Conservation (phyloP, 2,888 invertebrate genomes). For the Pelosia muscerda region DNA sequence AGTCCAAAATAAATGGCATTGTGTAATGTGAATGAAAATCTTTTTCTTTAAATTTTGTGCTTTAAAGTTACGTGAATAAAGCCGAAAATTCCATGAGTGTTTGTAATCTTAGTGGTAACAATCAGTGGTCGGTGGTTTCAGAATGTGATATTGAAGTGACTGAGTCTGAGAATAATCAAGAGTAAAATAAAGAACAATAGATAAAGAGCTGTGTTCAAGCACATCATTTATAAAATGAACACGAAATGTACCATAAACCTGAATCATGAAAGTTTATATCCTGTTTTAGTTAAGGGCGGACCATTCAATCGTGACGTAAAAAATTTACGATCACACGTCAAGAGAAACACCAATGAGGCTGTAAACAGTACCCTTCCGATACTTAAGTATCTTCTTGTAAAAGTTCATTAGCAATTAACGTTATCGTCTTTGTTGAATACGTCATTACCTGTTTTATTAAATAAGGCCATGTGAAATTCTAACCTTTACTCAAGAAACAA, state of each 20-base stretch:
- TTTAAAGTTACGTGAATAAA: too few species aligned
- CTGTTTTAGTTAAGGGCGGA: conserved; percentile 84
- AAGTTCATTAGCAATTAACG: conserved; percentile 82
- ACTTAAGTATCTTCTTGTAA: conserved; percentile 76
- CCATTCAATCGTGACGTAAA: conserved; percentile 85
- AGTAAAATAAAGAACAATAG: conserved; percentile 57
- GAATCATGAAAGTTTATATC: conserved; percentile 85
- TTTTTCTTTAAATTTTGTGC: too few species aligned
- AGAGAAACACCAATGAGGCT: conserved; percentile 85
- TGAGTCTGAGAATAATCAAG: conserved; percentile 27
- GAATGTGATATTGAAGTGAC: conserved; percentile 27
- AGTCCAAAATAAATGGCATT: too few species aligned
- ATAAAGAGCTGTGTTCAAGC: conserved; percentile 68
- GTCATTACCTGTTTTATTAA: conserved; percentile 52
- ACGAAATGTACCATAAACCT: conserved; percentile 80
- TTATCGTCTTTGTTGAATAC: conserved; percentile 61
- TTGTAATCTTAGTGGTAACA: neutral
- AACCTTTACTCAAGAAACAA: conserved; percentile 25
- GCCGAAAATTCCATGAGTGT: too few species aligned
- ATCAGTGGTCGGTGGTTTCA: neutral
- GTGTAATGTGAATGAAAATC: too few species aligned
- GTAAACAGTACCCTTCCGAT: conserved; percentile 80
- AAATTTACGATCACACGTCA: conserved; percentile 85
- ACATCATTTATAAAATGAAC: conserved; percentile 85
- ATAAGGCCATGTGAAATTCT: conserved; percentile 24